A percentile compares a stretch with the other conserved stretches of the same genome.
These are phyloP conservation scores for Pipistrellus nathusii DNA, from an alignment of 2,797 vertebrate species.

Conservation along the genomic window DNA sequence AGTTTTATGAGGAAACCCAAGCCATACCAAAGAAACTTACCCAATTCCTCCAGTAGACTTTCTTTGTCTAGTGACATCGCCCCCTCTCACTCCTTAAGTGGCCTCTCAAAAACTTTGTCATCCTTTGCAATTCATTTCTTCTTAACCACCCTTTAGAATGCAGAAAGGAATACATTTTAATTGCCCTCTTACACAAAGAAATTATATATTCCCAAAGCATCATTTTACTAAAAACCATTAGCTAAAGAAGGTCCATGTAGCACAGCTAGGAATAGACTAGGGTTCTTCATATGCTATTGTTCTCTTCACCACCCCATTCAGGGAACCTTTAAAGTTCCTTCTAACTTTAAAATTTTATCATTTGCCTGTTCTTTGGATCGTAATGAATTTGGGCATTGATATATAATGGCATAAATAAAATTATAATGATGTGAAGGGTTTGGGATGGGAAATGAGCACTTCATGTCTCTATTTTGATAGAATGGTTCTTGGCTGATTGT, in stretches of 20 bases:
- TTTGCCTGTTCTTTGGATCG: background rate
- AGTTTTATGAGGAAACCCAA: background rate
- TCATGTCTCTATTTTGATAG: background rate
- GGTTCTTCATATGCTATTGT: background rate
- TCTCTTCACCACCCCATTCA: background rate
- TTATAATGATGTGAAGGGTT: background rate
- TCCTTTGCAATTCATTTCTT: background rate
- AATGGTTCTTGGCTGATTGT: constrained; percentile 15
- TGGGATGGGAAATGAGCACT: background rate
- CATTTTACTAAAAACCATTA: constrained; percentile 1
- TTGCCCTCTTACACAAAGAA: background rate
- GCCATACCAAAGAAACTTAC: background rate
- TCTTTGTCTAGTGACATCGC: background rate
- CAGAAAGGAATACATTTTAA: background rate
- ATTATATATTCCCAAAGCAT: background rate
- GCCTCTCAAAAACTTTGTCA: background rate
- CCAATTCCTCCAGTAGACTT: background rate
- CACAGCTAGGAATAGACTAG: background rate
- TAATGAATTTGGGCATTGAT: constrained; percentile 5
- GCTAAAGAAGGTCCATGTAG: background rate
- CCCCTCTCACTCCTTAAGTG: background rate
- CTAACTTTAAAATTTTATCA: background rate
- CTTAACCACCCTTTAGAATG: background rate
- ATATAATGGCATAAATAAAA: background rate
- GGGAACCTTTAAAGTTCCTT: background rate